Base-by-base conservation (phyloP, 2,797 vertebrate genomes). In the Dryobates pubescens region DNA sequence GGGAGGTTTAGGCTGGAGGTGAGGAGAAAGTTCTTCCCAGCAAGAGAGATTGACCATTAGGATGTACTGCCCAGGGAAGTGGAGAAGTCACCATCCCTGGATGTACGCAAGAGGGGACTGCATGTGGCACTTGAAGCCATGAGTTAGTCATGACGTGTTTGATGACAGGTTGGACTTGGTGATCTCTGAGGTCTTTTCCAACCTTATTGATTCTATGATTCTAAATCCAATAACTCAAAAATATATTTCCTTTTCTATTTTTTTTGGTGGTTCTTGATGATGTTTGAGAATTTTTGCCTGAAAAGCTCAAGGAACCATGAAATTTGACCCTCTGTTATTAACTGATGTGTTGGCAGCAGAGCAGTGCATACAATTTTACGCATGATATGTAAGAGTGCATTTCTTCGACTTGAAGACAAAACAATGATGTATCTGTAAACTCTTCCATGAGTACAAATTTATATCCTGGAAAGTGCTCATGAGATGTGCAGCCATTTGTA, bases 401-500 rank as follows among this genome's bases (percentile, higher is more conserved):
- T 92, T 91, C 49, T 74, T 82, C 95, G 91, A 76, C 92, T 82
- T 59, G 62, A 68, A 92, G 94, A 79, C 58, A 74, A 70, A 95
- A 79, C 71, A 90, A 34, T 89, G 36, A 92, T 91, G 9, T 86
- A 88, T 86, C 93, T 92, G 77, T 89, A 86, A 77, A 89, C 94
- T 96, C 62, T 94, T 95, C 82, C 77, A 32, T 68, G 88, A 77
- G 34, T 94, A 59, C 88, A 91, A 82, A 96, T 96, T 74, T 87
- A 77, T 87, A 64, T 69, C 83, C 70, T 71, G 67, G 30, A 86
- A 96, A 92, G 82, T 47, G 63, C 71, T 91, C 15, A 12, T 68
- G 82, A 77, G 89, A 93, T 0, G 0, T 88, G 63, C 67, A 72
- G 41, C 89, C 49, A 54, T 95, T 97, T 96, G 51, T 92, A 86